phyloP scores from a whole-genome alignment of 2,113 vertebrate genomes.

The Thunnus maccoyii region DNA sequence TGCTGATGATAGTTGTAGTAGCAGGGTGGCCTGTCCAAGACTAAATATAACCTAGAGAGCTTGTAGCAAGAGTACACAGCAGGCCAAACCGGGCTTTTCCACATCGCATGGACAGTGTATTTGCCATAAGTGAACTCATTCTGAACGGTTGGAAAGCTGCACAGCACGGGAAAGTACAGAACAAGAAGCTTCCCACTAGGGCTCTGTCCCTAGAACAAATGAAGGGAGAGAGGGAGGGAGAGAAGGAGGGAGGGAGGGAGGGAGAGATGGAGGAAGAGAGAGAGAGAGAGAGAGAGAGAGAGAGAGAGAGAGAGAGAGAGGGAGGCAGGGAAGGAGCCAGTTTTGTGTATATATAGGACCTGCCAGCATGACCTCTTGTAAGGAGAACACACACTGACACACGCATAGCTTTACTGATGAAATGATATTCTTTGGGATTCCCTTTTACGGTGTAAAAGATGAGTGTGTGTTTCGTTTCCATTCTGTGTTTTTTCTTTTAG shows the following conservation, averaged over 20 bases:
- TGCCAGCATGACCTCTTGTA: conserved; percentile 38
- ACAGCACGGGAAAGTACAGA: conserved; percentile 60
- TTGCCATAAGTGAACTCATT: conserved; percentile 71
- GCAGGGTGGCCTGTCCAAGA: conserved; percentile 56
- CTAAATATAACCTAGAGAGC: conserved; percentile 80
- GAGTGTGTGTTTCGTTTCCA: neutral
- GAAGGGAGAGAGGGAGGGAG: conserved; percentile 61
- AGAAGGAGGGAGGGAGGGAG: conserved; percentile 43
- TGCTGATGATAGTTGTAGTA: conserved; percentile 72
- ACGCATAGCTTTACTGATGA: neutral
- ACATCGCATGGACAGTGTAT: conserved; percentile 61
- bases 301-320: conserved; percentile 28
- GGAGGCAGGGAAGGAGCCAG: conserved; percentile 46
- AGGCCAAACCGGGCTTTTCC: conserved; percentile 71
- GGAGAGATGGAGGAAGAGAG: conserved; percentile 27
- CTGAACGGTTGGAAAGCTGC: conserved; percentile 59
- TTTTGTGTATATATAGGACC: conserved; percentile 48
- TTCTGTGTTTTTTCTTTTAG: neutral
- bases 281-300: conserved; percentile 16
- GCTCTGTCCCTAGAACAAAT: conserved; percentile 70
- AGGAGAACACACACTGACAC: conserved; percentile 23
- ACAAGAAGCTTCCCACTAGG: conserved; percentile 68
- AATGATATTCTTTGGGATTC: neutral
- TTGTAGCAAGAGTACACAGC: conserved; percentile 44
- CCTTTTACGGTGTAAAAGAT: neutral